Base-by-base conservation (phyloP, 2,888 invertebrate species). In the Lycophotia porphyrea region DNA sequence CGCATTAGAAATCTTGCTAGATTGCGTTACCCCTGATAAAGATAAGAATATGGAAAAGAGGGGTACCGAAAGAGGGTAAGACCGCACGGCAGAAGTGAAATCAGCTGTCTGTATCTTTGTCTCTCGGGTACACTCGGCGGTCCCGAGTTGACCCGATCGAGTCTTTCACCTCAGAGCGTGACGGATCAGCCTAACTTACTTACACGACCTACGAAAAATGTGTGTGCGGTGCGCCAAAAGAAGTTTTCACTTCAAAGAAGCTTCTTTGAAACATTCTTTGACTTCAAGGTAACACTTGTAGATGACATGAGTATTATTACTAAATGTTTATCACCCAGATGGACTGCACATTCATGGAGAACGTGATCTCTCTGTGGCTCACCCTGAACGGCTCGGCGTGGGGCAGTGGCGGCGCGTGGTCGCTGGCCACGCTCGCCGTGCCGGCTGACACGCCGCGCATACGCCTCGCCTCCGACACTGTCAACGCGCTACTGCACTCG, bases 361-460 rank as follows among this genome's bases (percentile, higher is more conserved):
- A 98, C 91, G 97, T 98, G 68, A 96, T 99, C 55, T 98, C 98
- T 85, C 96, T 99, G 85, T 99, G 99, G 98, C 96, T 99, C 81
- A 98, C 98, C 5, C 95, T 99, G 81, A 98, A 98, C 97, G 97
- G 98, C 93, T 93, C 96, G 76, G 88, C 94, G 92, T 93, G 96
- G 96, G 91, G 97, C 88, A 89, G 90, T 73, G 89, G 92, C 85
- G 92, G 93, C 87, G 91, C 93, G 67, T 95, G 94, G 95, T 90
- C 94, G 80, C 91, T 93, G 85, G 91, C 93, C 60, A 89, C 93
- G 83, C 92, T 94, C 55, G 91, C 93, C 78, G 92, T 95, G 90
- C 96, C 96, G 39, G 92, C 94, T 7, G 96, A 96, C 91, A 91
- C 93, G 88, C 96, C 96, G 88, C 95, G 96, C 81, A 93, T 96